phyloP scores from a whole-genome alignment of 1,140 invertebrate genomes.

The Drosophila sechellia region DNA sequence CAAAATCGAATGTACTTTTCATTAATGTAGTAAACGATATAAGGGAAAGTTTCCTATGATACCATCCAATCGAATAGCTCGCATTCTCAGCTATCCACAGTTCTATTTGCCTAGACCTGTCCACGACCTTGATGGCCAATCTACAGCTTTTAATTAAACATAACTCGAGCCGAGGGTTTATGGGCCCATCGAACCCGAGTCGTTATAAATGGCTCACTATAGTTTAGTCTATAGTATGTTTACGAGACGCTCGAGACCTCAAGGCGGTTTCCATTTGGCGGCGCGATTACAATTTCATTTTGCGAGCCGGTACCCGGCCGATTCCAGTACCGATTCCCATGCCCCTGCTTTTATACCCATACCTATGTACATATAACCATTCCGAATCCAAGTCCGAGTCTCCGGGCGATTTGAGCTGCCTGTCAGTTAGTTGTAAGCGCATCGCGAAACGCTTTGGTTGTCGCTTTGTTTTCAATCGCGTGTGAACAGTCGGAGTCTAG shows the following conservation, averaged over 20 bases:
- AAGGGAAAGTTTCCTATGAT: not conserved
- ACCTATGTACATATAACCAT: not conserved
- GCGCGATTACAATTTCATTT: slow-evolving; percentile 16
- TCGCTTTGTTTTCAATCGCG: slow-evolving; percentile 17
- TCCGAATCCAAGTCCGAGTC: slow-evolving; percentile 20
- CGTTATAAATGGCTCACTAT: slow-evolving; percentile 5
- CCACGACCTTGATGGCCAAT: slow-evolving; percentile 39
- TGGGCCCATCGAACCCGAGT: slow-evolving; percentile 37
- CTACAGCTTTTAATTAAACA: slow-evolving; percentile 43
- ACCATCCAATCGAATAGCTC: not conserved
- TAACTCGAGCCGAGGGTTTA: slow-evolving; percentile 38
- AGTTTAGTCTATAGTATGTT: slow-evolving; percentile 2
- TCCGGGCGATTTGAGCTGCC: slow-evolving; percentile 26
- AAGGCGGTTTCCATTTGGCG: slow-evolving; percentile 11
- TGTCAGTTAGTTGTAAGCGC: slow-evolving; percentile 48
- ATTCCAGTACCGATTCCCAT: slow-evolving; percentile 3
- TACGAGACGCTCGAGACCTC: slow-evolving; percentile 23
- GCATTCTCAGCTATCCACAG: not conserved
- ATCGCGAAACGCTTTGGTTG: slow-evolving; percentile 39
- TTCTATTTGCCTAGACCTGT: not conserved
- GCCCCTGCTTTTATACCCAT: not conserved
- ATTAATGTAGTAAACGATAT: not conserved
- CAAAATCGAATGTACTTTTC: not conserved
- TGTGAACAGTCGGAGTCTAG: slow-evolving; percentile 5
- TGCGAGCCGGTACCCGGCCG: slow-evolving; percentile 1